Evolutionary conservation across 1,140 invertebrate species (phyloP).

Genomic region (Calliphora vicina): DNA sequence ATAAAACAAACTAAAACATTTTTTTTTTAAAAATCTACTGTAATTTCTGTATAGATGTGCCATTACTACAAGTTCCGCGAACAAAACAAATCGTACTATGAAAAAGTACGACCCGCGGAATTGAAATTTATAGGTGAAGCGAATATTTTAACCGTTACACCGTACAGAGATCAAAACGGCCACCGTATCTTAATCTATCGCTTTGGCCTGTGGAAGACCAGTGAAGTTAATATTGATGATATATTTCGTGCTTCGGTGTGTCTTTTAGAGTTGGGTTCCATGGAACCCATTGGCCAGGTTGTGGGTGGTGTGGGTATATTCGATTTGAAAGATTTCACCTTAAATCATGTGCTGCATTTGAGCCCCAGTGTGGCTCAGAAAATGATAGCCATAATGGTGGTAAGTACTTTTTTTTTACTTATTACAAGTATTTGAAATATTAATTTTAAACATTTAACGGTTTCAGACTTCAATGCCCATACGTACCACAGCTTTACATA

Average conservation of each 20-base stretch:
- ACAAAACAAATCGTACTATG: slow-evolving; percentile 74
- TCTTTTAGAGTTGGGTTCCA: slow-evolving; percentile 74
- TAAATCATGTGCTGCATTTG: slow-evolving; percentile 76
- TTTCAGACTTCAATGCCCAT: slow-evolving; percentile 76
- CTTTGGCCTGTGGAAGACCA: slow-evolving; percentile 76
- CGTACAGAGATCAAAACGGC: slow-evolving; percentile 75
- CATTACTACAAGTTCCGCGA: slow-evolving; percentile 80
- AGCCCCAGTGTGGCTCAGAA: slow-evolving; percentile 73
- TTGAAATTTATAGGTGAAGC: slow-evolving; percentile 74
- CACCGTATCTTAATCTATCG: slow-evolving; percentile 57
- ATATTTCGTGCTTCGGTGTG: slow-evolving; percentile 77
- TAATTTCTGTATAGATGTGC: slow-evolving; percentile 70
- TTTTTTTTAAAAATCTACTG: neutral
- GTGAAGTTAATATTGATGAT: slow-evolving; percentile 71
- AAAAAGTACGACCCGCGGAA: slow-evolving; percentile 72
- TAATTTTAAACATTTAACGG: too few relatives aligned
- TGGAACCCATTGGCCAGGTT: slow-evolving; percentile 79
- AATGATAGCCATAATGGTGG: slow-evolving; percentile 73
- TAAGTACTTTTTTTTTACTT: slow-evolving; percentile 66
- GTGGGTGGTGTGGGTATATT: slow-evolving; percentile 79
- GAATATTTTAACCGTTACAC: slow-evolving; percentile 75
- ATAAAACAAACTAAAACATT: neutral
- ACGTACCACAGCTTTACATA: slow-evolving; percentile 77
- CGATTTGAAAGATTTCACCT: slow-evolving; percentile 74
- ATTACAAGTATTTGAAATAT: too few relatives aligned